Evolutionary conservation across 2,113 vertebrate genomes (phyloP), one percentile per base, ranked within the genome.

Genomic region (Passer montanus): DNA sequence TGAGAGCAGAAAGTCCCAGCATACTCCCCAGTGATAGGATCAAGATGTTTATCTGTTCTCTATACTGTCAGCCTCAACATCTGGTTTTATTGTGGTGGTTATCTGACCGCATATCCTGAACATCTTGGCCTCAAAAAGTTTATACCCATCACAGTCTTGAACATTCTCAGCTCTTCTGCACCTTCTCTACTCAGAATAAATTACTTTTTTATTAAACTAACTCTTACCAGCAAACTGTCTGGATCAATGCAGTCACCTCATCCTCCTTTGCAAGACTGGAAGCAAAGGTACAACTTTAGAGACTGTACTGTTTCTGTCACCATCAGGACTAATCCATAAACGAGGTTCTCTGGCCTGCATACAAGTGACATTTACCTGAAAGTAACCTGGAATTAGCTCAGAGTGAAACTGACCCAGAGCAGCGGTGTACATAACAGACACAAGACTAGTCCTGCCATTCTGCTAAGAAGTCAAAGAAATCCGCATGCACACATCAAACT

Each of bases 81-180:
- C 56, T 84, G 76, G 62, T 86, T 86, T 95, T 55, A 96, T 94
- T 90, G 68, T 92, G 76, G 73, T 81, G 76, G 76, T 89, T 89
- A 90, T 79, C 83, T 92, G 83, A 92, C 66, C n/a, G 8, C 21
- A 2, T 2, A 6, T 47, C 62, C 64, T 93, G 58, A 92, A 84
- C 44, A 87, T 86, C 60, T 60, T 46, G 19, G 52, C 63, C 64
- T 79, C 41, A 64, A n/a, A 93, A 88, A 60, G 18, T 44, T 78
- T 56, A 46, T 49, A 84, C 5, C 10, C 53, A 44, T 43, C 26
- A 56, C 67, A 75, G 35, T 41, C 30, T 69, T 2, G 2, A 66
- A 88, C 47, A 68, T 35, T 60, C 39, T 68, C 50, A 30, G n/a
- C 52, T 70, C 44, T 81, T 78, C 33, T 76, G 44, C 19, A 59